Conservation (phyloP, 2,113 vertebrate species). For the Indicator indicator region DNA sequence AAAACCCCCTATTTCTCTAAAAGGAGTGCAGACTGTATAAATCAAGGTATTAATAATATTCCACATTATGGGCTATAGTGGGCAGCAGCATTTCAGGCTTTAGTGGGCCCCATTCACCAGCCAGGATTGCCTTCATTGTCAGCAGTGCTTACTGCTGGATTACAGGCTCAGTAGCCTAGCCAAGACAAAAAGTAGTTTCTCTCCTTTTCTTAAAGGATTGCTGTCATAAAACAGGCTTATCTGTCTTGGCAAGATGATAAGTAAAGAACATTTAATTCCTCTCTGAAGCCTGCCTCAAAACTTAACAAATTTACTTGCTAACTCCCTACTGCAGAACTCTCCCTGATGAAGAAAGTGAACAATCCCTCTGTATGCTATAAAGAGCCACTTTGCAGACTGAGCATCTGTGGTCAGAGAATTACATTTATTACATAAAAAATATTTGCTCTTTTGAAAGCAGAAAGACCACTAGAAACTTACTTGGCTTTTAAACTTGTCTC, state of each 20-base stretch:
- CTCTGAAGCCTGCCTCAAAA: background rate
- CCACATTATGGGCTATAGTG: background rate
- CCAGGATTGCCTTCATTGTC: background rate
- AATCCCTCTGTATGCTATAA: fast-evolving
- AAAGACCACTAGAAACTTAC: background rate
- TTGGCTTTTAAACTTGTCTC: background rate
- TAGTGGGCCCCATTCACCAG: background rate
- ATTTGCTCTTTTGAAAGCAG: background rate
- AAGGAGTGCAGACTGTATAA: background rate
- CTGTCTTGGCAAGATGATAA: background rate
- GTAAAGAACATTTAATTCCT: background rate
- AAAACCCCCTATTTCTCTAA: background rate
- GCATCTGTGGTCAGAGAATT: background rate
- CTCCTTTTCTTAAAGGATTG: background rate
- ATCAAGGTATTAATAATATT: background rate
- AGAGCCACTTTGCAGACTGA: background rate
- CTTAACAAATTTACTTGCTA: background rate
- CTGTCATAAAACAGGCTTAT: background rate
- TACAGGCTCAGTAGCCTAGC: background rate
- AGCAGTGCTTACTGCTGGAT: background rate
- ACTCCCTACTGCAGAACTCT: background rate
- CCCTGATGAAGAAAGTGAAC: background rate
- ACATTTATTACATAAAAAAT: background rate
- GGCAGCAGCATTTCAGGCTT: background rate
- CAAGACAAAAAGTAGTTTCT: background rate